These are phyloP conservation scores for Myripristis jacobus DNA, from an alignment of 2,797 vertebrate species.

Conservation along the genomic window DNA sequence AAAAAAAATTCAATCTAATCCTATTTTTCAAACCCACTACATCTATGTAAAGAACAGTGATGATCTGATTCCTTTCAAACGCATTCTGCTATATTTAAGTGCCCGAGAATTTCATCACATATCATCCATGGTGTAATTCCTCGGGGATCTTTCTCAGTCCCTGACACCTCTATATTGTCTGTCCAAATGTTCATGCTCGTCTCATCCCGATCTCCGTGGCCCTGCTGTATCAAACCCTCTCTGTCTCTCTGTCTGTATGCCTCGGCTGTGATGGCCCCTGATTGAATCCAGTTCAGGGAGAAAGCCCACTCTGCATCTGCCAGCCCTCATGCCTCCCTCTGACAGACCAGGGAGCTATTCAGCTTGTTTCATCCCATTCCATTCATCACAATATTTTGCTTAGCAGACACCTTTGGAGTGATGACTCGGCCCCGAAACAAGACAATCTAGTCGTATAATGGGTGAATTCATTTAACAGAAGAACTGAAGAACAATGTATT, in stretches of 20 bases:
- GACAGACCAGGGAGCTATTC: constrained; percentile 33
- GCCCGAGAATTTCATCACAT: neutral
- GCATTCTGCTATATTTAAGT: neutral
- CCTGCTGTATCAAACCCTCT: constrained; percentile 11
- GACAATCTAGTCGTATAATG: neutral
- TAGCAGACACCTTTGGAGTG: constrained; percentile 31
- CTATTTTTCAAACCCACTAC: neutral
- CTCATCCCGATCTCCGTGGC: constrained; percentile 2
- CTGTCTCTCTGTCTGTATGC: constrained; percentile 7
- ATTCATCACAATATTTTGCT: constrained; percentile 58
- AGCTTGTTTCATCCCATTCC: constrained; percentile 34
- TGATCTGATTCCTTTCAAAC: neutral
- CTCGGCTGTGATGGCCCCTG: constrained; percentile 21
- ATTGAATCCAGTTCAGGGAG: constrained; percentile 19
- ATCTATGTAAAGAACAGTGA: neutral
- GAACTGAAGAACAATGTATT: constrained; percentile 19
- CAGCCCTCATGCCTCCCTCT: constrained; percentile 1
- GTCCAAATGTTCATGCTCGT: constrained; percentile 23
- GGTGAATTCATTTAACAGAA: constrained; percentile 21
- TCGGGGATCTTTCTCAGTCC: constrained; percentile 1
- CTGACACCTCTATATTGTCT: constrained; percentile 29
- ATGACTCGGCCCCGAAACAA: constrained; percentile 9
- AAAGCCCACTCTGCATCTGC: constrained; percentile 1
- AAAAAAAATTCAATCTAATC: neutral
- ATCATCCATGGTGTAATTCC: neutral